Base-by-base conservation (phyloP, 2,113 vertebrate genomes). In the Addax nasomaculatus region DNA sequence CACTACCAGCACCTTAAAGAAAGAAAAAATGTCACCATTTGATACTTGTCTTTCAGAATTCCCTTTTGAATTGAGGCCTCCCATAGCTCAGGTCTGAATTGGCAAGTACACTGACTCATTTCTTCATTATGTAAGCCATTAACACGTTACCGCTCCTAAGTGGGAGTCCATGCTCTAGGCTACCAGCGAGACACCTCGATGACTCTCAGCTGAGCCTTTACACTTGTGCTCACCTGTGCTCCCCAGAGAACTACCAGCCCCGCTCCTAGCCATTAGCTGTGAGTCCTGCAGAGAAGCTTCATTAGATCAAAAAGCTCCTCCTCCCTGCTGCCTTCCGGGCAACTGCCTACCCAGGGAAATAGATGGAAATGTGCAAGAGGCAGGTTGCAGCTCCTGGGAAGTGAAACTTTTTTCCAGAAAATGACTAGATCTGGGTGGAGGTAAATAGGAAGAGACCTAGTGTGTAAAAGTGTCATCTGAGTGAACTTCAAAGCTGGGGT, bases 101-200 rank as follows among this genome's bases (percentile, higher is more conserved):
- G 94, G 97, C 97, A 97, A 95, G 97, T 51, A 73, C 90, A 96
- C 84, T 97, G 97, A 97, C 98, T 98, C 97, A 98, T 97, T 98
- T 98, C 98, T 98, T 97, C 95, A 95, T 98, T 98, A 98, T 88
- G 94, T 96, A 95, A 98, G 97, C 95, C 97, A 94, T 98, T 98
- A 98, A 96, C 3, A 0, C 97, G 98, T 98, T 97, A 95, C 96
- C 89, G 92, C 98, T 98, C 15, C 80, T 94, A 97, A 92, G 92
- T n/a, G 97, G 96, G 90, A 96, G 98, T 95, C 96, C 94, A 96
- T 98, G 98, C 98, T 98, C 57, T 64, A 94, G 93, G 97, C 97
- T 97, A 98, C 97, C 97, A 97, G 96, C 15, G 1, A 98, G 97
- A 94, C 97, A 67, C 96, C 95, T 60, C 97, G 95, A 95, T 97